phyloP scores from a whole-genome alignment of 2,888 invertebrate genomes.

The Hybos culiciformis region DNA sequence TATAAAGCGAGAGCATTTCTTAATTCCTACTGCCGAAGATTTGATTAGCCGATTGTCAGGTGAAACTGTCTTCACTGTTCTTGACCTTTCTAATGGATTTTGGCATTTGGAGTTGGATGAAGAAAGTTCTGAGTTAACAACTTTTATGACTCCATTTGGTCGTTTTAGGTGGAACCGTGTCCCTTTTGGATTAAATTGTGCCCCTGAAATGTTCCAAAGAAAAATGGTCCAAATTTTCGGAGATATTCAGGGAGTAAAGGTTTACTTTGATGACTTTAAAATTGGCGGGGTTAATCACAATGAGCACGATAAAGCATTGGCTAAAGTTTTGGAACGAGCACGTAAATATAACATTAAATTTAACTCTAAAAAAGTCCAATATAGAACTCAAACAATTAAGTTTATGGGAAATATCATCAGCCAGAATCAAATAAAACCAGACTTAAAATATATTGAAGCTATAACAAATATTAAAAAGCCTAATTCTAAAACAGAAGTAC shows the following conservation, averaged over 20 bases:
- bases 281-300: constrained; percentile 12
- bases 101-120: constrained; percentile 12
- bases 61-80: constrained; percentile 11
- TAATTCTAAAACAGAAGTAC: constrained; percentile 5
- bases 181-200: constrained; percentile 22
- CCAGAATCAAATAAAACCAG: constrained; percentile 10
- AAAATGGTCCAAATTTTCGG: constrained; percentile 21
- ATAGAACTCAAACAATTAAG: constrained; percentile 14
- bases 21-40: constrained; percentile 16
- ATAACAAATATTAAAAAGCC: constrained; percentile 9
- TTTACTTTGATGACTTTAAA: constrained; percentile 24
- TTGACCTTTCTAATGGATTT: constrained; percentile 10
- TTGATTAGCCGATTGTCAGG: constrained; percentile 6
- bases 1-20: constrained; percentile 10
- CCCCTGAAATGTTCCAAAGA: constrained; percentile 23
- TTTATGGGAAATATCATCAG: constrained; percentile 20
- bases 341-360: constrained; percentile 13
- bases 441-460: constrained; percentile 10
- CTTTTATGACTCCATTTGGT: constrained; percentile 13
- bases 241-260: constrained; percentile 22
- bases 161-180: constrained; percentile 20
- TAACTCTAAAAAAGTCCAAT: constrained; percentile 19
- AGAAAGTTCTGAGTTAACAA: constrained; percentile 11
- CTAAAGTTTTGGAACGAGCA: constrained; percentile 10
- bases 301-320: constrained; percentile 11